Evolutionary conservation across 2,797 vertebrate species (phyloP).

Genomic region (Brotula barbata): DNA sequence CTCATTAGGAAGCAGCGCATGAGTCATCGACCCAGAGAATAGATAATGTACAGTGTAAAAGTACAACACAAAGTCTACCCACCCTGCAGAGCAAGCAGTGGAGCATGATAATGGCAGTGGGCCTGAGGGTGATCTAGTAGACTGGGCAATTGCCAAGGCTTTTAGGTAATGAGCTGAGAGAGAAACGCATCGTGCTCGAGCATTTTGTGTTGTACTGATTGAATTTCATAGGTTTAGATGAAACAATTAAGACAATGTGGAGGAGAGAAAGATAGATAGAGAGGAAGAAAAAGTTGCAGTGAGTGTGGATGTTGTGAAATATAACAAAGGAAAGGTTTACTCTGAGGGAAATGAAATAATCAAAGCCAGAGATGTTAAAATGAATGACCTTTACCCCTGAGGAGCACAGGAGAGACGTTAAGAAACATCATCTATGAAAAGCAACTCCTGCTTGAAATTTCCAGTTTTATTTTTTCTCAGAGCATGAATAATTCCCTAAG

Average conservation of each 20-base stretch:
- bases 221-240: not conserved
- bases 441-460: constrained; percentile 2
- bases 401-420: constrained; percentile 13
- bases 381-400: constrained; percentile 15
- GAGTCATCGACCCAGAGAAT: constrained; percentile 51
- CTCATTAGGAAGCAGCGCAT: constrained; percentile 60
- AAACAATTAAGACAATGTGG: not conserved
- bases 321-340: constrained; percentile 2
- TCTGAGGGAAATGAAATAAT: constrained; percentile 22
- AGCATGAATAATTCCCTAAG: constrained; percentile 39
- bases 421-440: constrained; percentile 12
- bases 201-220: not conserved
- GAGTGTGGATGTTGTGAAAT: not conserved
- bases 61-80: constrained; percentile 33
- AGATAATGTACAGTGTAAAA: constrained; percentile 44
- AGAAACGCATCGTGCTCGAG: constrained; percentile 6
- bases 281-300: constrained; percentile 9
- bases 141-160: constrained; percentile 1
- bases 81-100: constrained; percentile 32
- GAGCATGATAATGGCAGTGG: constrained; percentile 20
- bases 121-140: constrained; percentile 5
- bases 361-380: constrained; percentile 29
- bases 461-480: constrained; percentile 21
- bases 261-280: not conserved
- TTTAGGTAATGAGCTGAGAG: constrained; percentile 4